phyloP scores from a whole-genome alignment of 1,140 invertebrate species.

The Cotesia chilonis region DNA sequence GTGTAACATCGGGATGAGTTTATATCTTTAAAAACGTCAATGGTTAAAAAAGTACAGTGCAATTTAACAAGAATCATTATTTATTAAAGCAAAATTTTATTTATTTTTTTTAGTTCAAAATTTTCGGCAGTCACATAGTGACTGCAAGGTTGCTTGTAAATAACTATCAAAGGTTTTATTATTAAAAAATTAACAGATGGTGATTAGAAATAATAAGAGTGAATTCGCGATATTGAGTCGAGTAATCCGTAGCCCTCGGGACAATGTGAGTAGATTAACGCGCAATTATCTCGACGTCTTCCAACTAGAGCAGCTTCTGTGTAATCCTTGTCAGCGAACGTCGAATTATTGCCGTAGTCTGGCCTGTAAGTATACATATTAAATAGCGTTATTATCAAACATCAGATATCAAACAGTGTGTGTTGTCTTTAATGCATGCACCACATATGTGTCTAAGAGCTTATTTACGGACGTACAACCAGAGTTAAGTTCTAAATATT shows the following conservation, averaged over 20 bases:
- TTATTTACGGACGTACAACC: neutral
- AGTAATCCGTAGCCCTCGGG: conserved; percentile 57
- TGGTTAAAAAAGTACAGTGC: too few relatives aligned
- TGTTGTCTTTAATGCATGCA: too few relatives aligned
- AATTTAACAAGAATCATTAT: too few relatives aligned
- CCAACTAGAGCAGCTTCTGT: conserved; percentile 53
- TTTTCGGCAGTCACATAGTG: too few relatives aligned
- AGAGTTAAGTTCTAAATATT: neutral
- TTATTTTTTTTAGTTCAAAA: too few relatives aligned
- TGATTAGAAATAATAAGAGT: neutral
- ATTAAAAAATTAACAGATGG: too few relatives aligned
- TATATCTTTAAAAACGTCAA: too few relatives aligned
- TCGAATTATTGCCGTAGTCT: conserved; percentile 48
- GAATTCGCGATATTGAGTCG: conserved; percentile 50
- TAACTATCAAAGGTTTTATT: too few relatives aligned
- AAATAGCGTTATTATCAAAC: neutral
- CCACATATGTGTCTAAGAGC: neutral
- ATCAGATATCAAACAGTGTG: neutral
- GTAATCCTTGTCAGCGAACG: conserved; percentile 52
- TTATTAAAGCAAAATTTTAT: too few relatives aligned
- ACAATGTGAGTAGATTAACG: conserved; percentile 52
- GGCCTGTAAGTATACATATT: conserved; percentile 52
- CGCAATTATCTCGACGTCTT: conserved; percentile 53
- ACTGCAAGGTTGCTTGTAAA: too few relatives aligned
- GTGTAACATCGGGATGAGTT: too few relatives aligned